These are phyloP conservation scores for Neogale vison DNA, from an alignment of 2,113 vertebrate species.

Conservation along the genomic window DNA sequence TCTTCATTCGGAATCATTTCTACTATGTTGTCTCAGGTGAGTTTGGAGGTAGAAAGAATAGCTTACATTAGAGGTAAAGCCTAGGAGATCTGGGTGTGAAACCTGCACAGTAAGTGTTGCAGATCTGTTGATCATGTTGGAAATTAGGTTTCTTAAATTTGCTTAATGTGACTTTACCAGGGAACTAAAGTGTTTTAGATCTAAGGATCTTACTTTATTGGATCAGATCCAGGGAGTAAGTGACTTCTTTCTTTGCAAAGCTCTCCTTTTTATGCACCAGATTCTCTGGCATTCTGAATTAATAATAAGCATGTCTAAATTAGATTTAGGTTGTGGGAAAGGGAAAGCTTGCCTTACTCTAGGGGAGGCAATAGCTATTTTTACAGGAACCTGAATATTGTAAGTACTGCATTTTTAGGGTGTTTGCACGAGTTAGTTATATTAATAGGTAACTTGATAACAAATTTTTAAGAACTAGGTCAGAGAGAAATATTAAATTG, in stretches of 20 bases:
- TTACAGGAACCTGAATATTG: constrained; percentile 30
- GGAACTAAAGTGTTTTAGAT: constrained; percentile 15
- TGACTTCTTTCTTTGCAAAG: background rate
- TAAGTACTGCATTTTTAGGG: background rate
- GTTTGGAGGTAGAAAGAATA: background rate
- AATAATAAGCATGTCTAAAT: constrained; percentile 37
- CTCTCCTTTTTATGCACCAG: constrained; percentile 28
- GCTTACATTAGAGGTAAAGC: background rate
- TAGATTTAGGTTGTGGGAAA: background rate
- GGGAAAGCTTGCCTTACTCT: constrained; percentile 5
- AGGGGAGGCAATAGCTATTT: constrained; percentile 16
- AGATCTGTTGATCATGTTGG: background rate
- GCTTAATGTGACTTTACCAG: constrained; percentile 22
- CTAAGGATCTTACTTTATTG: constrained; percentile 16
- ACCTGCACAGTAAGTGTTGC: background rate
- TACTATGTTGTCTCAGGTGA: background rate
- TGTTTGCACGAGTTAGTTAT: constrained; percentile 33
- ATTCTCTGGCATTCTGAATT: constrained; percentile 30
- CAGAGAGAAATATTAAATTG: constrained; percentile 45
- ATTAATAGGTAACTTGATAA: constrained; percentile 64
- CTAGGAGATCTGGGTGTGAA: background rate
- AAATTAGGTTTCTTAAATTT: constrained; percentile 21
- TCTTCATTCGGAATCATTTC: background rate
- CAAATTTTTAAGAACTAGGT: constrained; percentile 67
- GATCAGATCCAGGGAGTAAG: background rate